phyloP scores from a whole-genome alignment of 2,113 vertebrate genomes.

The Tricholaema leucomelas region DNA sequence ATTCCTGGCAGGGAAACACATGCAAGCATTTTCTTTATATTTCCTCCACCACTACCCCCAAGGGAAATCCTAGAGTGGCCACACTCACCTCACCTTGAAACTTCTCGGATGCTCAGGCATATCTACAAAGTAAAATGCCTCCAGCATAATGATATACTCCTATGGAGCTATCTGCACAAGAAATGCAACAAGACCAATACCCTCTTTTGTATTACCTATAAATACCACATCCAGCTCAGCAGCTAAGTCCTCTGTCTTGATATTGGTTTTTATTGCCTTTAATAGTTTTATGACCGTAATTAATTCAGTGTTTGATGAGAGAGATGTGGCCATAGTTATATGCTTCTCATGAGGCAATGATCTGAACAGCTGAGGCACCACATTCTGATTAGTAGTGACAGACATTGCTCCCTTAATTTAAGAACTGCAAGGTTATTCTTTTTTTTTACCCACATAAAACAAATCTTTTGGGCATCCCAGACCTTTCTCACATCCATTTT shows the following conservation, averaged over 20 bases:
- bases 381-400: background rate
- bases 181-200: constrained; percentile 4
- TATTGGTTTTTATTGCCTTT: constrained; percentile 36
- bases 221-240: constrained; percentile 16
- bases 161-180: background rate
- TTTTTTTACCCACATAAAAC: background rate
- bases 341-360: background rate
- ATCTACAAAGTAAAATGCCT: background rate
- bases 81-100: background rate
- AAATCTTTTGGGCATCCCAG: background rate
- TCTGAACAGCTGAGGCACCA: constrained; percentile 8
- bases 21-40: background rate
- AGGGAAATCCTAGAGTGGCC: background rate
- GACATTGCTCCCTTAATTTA: background rate
- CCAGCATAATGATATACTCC: background rate
- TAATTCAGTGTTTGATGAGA: constrained; percentile 23
- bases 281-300: constrained; percentile 22
- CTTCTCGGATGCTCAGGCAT: background rate
- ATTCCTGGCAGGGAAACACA: background rate
- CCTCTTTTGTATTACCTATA: constrained; percentile 25
- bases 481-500: background rate
- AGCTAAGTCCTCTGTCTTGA: background rate
- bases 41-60: background rate
- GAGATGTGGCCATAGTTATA: background rate
- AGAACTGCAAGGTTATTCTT: background rate